These are phyloP conservation scores for Rhabdornis inornatus DNA, from an alignment of 2,113 vertebrate genomes.

Conservation along the genomic window DNA sequence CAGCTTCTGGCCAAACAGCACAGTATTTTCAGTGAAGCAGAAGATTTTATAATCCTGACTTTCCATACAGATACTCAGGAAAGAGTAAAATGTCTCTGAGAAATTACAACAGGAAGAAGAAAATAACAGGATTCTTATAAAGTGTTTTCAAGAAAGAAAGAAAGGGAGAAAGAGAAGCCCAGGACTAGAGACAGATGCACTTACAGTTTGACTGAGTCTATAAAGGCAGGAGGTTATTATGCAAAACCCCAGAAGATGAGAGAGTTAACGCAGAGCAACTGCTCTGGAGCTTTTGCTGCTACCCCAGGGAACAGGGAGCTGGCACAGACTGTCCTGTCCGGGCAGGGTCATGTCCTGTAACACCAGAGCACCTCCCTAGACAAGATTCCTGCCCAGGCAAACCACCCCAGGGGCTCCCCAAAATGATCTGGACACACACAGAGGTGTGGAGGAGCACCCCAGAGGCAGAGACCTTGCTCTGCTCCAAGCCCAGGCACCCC, in stretches of 20 bases:
- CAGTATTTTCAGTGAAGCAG: neutral
- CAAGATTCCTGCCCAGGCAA: neutral
- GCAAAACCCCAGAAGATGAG: neutral
- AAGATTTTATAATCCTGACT: neutral
- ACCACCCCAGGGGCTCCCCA: rapidly evolving
- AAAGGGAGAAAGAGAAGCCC: neutral
- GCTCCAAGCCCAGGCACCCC: neutral
- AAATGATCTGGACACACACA: rapidly evolving
- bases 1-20: neutral
- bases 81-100: neutral
- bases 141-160: neutral
- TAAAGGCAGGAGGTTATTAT: neutral
- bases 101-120: neutral
- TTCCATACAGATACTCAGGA: neutral
- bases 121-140: neutral
- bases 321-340: neutral
- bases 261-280: neutral
- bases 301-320: neutral
- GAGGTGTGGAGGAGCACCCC: neutral
- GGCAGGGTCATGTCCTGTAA: neutral
- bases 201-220: neutral
- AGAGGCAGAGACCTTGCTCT: neutral
- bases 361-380: neutral
- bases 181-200: neutral
- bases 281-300: neutral